phyloP scores from a whole-genome alignment of 2,797 vertebrate genomes.

The Aplochiton taeniatus region DNA sequence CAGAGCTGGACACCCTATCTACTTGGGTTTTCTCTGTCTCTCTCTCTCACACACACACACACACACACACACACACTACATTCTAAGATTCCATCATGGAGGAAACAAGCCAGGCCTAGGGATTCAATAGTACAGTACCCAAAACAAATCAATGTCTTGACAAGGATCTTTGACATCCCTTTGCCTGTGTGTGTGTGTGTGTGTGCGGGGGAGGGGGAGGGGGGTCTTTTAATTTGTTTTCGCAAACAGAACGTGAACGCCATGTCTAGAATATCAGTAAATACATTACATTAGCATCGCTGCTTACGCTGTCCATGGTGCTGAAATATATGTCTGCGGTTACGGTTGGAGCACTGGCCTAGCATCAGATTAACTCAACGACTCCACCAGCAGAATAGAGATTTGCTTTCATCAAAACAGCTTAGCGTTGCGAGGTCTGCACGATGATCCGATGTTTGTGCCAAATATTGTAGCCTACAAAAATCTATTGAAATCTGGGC shows the following conservation, averaged over 20 bases:
- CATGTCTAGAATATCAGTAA: too few relatives aligned
- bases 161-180: neutral
- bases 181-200: too few relatives aligned
- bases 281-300: too few relatives aligned
- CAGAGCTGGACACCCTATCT: slow-evolving; percentile 52
- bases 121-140: slow-evolving; percentile 50
- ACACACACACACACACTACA: neutral
- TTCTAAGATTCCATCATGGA: neutral
- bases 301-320: slow-evolving; percentile 73
- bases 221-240: too few relatives aligned
- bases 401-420: slow-evolving; percentile 47
- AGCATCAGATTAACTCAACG: slow-evolving; percentile 59
- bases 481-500: slow-evolving; percentile 10
- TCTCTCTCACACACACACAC: slow-evolving; percentile 10
- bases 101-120: slow-evolving; percentile 24
- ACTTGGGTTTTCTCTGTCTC: neutral
- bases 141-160: slow-evolving; percentile 57
- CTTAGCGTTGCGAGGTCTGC: slow-evolving; percentile 29
- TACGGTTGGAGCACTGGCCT: slow-evolving; percentile 25
- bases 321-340: slow-evolving; percentile 58
- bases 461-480: slow-evolving; percentile 21
- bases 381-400: slow-evolving; percentile 50
- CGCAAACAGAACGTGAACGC: too few relatives aligned
- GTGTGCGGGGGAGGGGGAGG: too few relatives aligned
- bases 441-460: slow-evolving; percentile 30